Evolutionary conservation across 2,113 vertebrate genomes (phyloP), one percentile per base, ranked within the genome.

Genomic region (Cavia porcellus): DNA sequence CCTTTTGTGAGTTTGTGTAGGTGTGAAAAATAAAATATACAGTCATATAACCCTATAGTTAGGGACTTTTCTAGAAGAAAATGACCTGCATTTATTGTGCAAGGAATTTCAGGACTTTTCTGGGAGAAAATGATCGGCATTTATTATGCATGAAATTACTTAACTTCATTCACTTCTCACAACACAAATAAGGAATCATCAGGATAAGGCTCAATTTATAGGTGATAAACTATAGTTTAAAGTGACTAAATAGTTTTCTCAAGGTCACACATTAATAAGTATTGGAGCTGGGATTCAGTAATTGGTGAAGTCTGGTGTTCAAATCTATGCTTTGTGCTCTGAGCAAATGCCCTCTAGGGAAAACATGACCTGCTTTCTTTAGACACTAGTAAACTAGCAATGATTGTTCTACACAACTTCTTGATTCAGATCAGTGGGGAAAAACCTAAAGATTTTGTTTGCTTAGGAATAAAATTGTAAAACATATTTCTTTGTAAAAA

Each of bases 51-150:
- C 15, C 13, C 13, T 64, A 0, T n/a, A 64, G 42, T 85, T 85
- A 84, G 30, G 38, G 52, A 89, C 22, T 92, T 9, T 84, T 72
- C 19, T 94, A 59, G 38, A 64, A 82, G 1, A 66, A 94, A 95
- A 77, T 92, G 25, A 64, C 10, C 15, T 68, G 32, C 35, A 38
- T 62, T 84, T 80, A 74, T 50, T 57, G 15, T 91, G 0, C 4
- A 35, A 42, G 3, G 10, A 85, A 68, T 93, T 87, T 88, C 80
- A 30, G 32, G n/a, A 92, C 17, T 92, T 9, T 84, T 64, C 20
- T 94, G 59, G 28, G 75, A 86, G 4, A 66, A 95, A 96, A 82
- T 90, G n/a, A 64, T 8, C 19, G 70, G 32, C 38, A 38, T 62
- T 84, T 85, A 74, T 42, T 57, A 7, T 86, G 0, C 3, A 52